These are phyloP conservation scores for Phylloscopus trochiloides DNA, from an alignment of 2,113 vertebrate species.

Conservation along the genomic window DNA sequence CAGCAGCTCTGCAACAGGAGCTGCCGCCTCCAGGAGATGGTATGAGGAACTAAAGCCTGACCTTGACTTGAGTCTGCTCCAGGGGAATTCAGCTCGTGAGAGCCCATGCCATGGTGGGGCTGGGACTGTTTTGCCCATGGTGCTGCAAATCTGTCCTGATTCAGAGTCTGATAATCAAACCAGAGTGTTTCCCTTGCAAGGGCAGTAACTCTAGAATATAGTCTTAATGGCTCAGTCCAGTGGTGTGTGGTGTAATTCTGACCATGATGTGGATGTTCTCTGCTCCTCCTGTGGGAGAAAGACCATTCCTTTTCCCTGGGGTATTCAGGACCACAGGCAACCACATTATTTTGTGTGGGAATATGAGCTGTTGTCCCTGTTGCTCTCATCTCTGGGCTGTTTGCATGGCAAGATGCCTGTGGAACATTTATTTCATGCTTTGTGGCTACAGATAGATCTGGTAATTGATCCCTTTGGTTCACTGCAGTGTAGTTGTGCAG, in stretches of 20 bases:
- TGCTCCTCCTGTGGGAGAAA: background rate
- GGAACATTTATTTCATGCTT: background rate
- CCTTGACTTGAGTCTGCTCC: background rate
- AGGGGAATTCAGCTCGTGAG: background rate
- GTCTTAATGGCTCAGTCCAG: background rate
- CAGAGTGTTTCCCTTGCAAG: background rate
- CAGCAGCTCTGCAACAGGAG: background rate
- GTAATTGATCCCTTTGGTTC: background rate
- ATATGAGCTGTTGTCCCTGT: background rate
- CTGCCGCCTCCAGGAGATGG: background rate
- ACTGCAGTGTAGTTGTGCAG: background rate
- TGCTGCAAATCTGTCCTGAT: rapidly evolving
- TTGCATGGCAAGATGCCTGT: background rate
- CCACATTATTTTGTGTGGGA: background rate
- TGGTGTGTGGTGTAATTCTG: background rate
- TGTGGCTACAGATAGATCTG: background rate
- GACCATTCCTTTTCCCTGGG: background rate
- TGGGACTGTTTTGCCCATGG: background rate
- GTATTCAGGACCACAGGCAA: background rate
- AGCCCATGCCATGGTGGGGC: background rate
- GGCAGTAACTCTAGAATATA: background rate
- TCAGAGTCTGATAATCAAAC: background rate
- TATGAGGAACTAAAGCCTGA: background rate
- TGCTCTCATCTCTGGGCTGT: background rate
- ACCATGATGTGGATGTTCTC: background rate